phyloP scores from a whole-genome alignment of 2,113 vertebrate species.

The Redunca redunca region DNA sequence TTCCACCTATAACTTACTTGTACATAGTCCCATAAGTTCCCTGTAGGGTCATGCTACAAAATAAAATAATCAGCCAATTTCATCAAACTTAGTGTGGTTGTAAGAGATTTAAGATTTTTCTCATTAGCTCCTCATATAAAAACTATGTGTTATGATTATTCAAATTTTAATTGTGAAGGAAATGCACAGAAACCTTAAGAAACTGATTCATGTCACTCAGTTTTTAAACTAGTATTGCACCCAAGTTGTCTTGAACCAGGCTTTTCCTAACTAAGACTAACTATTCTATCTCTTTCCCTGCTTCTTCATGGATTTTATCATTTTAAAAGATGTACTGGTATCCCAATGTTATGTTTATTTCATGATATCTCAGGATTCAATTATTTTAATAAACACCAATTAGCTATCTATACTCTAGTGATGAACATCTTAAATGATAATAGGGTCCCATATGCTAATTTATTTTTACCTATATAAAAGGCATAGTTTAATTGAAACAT shows the following conservation, averaged over 20 bases:
- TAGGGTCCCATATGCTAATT: background rate
- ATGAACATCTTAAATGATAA: background rate
- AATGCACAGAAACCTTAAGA: background rate
- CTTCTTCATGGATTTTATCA: background rate
- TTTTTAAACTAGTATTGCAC: background rate
- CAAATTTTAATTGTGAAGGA: background rate
- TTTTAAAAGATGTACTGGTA: background rate
- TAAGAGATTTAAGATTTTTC: background rate
- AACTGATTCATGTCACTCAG: background rate
- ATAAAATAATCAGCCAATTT: background rate
- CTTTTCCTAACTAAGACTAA: background rate
- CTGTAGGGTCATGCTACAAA: background rate
- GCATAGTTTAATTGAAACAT: background rate
- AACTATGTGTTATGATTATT: background rate
- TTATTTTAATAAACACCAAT: background rate
- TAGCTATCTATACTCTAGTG: background rate
- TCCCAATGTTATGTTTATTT: background rate
- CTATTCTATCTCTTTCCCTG: background rate
- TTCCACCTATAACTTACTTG: background rate
- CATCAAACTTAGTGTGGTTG: background rate
- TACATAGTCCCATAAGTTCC: background rate
- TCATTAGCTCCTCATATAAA: background rate
- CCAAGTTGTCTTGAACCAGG: background rate
- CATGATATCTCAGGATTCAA: background rate
- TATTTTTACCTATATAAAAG: background rate